Base-by-base conservation (phyloP, 2,113 vertebrate genomes). In the Globicephala melas region DNA sequence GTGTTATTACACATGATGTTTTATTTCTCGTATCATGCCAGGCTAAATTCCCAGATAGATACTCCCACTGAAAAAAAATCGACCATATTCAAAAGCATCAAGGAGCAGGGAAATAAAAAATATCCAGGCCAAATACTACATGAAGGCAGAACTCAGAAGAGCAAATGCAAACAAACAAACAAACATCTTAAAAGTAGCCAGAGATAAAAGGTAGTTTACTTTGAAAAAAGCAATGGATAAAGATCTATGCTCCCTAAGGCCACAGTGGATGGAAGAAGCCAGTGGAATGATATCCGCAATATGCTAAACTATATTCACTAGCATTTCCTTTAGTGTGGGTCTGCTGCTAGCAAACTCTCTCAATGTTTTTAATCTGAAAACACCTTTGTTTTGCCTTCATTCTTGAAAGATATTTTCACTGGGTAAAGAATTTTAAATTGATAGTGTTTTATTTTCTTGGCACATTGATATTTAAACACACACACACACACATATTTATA, bases 381-480 rank as follows among this genome's bases (percentile, higher is more conserved):
- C 6, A 13, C 20, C 33, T 60, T 55, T 67, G 84, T 88, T 84
- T 88, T 91, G 8, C 5, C 6, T 14, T 91, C 20, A 77, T 58
- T 82, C 63, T 67, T 71, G 38, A 62, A 89, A 76, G n/a, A n/a
- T 88, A 77, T 67, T 96, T 88, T 93, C 38, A 73, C 31, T 80
- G 25, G 31, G 20, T 91, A 68, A 73, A 94, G 47, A 94, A 97
- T 67, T 89, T 17, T 92, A 94, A 28, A 20, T 87, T 70, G 55
- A 84, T 60, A 36, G 63, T 91, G 50, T 44, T 93, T 88, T 53
- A 53, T 63, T 89, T 97, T 94, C 67, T 94, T 86, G 62, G 20
- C 28, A 77, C 33, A 82, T n/a, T 60, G 33, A 84, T 60, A 89
- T 77, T 84, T 85, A 50, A 65, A 73, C 21, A 76, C 3, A 62